phyloP scores from a whole-genome alignment of 2,888 invertebrate genomes.

The Iphiclides podalirius region DNA sequence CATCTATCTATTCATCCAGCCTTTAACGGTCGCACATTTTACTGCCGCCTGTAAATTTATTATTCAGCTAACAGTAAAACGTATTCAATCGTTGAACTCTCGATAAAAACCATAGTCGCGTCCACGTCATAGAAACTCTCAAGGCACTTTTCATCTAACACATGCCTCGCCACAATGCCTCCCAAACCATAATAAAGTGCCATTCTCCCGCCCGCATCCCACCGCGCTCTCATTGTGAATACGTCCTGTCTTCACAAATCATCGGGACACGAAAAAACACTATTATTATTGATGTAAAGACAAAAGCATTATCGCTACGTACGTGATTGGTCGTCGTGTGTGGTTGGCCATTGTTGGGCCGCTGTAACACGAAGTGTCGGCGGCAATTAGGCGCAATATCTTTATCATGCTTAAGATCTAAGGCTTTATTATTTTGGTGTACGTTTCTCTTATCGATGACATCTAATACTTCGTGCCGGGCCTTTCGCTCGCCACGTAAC shows the following conservation, averaged over 20 bases:
- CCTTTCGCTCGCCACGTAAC: slow-evolving; percentile 21
- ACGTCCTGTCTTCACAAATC: slow-evolving; percentile 76
- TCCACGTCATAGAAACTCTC: slow-evolving; percentile 8
- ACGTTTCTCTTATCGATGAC: slow-evolving; percentile 33
- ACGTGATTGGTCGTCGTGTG: slow-evolving; percentile 73
- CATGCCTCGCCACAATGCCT: slow-evolving; percentile 55
- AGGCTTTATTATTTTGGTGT: slow-evolving; percentile 33
- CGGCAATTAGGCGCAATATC: slow-evolving; percentile 54
- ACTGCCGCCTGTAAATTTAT: too few species aligned
- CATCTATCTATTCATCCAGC: not conserved
- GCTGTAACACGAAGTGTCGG: slow-evolving; percentile 38
- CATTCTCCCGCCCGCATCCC: slow-evolving; percentile 75
- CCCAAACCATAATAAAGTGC: slow-evolving; percentile 54
- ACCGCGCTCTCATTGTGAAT: slow-evolving; percentile 59
- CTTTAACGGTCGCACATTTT: not conserved
- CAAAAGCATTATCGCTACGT: slow-evolving; percentile 60
- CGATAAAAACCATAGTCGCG: slow-evolving; percentile 7
- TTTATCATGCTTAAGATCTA: slow-evolving; percentile 41
- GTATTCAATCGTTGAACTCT: too few species aligned
- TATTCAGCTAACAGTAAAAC: too few species aligned
- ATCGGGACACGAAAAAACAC: slow-evolving; percentile 55
- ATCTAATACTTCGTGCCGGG: slow-evolving; percentile 31
- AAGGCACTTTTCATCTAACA: slow-evolving; percentile 30
- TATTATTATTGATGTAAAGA: slow-evolving; percentile 59
- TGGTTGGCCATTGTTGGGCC: slow-evolving; percentile 51